These are phyloP conservation scores for Erpornis zantholeuca DNA, from an alignment of 2,113 vertebrate genomes.

Conservation along the genomic window DNA sequence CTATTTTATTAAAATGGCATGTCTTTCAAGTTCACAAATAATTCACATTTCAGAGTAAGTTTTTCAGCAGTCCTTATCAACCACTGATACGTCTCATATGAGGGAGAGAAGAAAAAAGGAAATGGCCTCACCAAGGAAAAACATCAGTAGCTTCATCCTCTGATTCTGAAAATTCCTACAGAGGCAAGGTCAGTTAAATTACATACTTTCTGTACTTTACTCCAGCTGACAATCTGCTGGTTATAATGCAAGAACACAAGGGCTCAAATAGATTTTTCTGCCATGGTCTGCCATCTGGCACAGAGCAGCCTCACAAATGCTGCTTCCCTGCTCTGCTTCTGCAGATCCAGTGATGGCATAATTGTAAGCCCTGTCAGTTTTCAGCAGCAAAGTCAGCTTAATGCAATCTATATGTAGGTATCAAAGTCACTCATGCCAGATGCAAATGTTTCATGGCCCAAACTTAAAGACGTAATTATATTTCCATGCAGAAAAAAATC, in stretches of 20 bases:
- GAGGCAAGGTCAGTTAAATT: constrained; percentile 33
- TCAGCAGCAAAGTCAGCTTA: constrained; percentile 24
- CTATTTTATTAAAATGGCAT: not conserved
- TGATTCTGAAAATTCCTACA: constrained; percentile 13
- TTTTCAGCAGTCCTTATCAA: constrained; percentile 8
- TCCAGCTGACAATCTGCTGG: constrained; percentile 37
- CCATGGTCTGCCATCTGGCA: constrained; percentile 38
- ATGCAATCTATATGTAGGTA: constrained; percentile 14
- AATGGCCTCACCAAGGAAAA: not conserved
- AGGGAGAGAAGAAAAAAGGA: not conserved
- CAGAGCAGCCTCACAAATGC: constrained; percentile 29
- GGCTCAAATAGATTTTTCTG: constrained; percentile 55
- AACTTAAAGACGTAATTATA: constrained; percentile 8
- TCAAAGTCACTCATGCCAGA: not conserved
- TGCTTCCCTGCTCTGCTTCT: constrained; percentile 23
- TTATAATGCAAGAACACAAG: constrained; percentile 47
- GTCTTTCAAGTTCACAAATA: not conserved
- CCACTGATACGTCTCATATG: not conserved
- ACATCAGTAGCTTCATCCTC: not conserved
- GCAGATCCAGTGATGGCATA: not conserved
- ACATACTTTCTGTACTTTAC: constrained; percentile 16
- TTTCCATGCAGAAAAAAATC: not conserved
- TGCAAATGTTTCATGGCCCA: not conserved
- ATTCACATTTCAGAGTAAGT: constrained; percentile 7
- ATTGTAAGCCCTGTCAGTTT: constrained; percentile 29